These are phyloP conservation scores for Drosophila affinis DNA, from an alignment of 2,888 invertebrate species.

Conservation along the genomic window DNA sequence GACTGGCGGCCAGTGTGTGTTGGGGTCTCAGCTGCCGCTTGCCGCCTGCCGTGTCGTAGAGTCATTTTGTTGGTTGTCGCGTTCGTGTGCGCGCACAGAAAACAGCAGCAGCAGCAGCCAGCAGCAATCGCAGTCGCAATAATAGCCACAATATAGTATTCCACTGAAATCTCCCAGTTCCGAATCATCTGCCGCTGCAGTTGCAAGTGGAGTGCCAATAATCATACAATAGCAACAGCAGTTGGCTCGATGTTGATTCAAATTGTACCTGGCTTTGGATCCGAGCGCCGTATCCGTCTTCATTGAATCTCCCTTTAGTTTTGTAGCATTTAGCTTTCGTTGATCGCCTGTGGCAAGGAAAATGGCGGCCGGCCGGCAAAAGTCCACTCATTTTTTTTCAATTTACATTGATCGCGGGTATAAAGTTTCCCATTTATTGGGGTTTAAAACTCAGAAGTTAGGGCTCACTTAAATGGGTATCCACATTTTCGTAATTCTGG, in stretches of 20 bases:
- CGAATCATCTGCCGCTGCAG: slow-evolving; percentile 14
- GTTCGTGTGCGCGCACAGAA: slow-evolving; percentile 77
- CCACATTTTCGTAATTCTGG: no score
- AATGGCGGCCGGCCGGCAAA: slow-evolving; percentile 43
- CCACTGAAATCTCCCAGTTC: slow-evolving; percentile 36
- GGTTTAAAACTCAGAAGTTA: no score
- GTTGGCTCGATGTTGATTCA: slow-evolving; percentile 24
- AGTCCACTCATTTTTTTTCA: not conserved
- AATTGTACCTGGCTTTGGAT: slow-evolving; percentile 4
- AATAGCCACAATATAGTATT: slow-evolving; percentile 28
- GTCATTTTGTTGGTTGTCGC: slow-evolving; percentile 83
- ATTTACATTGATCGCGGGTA: no score
- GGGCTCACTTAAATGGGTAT: no score
- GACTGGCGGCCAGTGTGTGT: slow-evolving; percentile 44
- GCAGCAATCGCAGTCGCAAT: no score
- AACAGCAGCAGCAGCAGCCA: no score
- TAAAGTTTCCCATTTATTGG: no score
- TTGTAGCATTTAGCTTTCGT: slow-evolving; percentile 18
- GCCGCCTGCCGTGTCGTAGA: slow-evolving; percentile 67
- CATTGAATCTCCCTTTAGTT: not conserved
- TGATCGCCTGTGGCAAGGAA: slow-evolving; percentile 54
- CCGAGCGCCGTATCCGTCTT: not conserved
- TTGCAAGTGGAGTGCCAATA: slow-evolving; percentile 26
- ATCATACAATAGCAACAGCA: slow-evolving; percentile 22
- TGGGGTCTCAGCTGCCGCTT: slow-evolving; percentile 54